phyloP scores from a whole-genome alignment of 1,140 invertebrate species.

The Drosophila rhopaloa region DNA sequence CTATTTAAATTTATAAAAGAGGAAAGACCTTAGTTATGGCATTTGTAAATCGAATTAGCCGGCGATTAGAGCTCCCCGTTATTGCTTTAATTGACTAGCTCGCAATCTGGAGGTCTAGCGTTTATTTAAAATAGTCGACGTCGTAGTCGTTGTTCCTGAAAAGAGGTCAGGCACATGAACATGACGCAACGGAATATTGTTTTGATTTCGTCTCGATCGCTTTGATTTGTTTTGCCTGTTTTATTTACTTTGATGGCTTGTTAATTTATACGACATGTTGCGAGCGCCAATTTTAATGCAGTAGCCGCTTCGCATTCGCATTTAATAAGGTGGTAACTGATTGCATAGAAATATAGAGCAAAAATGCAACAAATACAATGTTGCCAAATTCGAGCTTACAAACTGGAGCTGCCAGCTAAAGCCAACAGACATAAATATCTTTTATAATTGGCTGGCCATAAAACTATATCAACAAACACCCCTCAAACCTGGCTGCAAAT shows the following conservation, averaged over 20 bases:
- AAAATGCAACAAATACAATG: constrained; percentile 21
- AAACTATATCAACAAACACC: constrained; percentile 26
- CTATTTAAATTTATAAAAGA: not conserved
- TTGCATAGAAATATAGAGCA: not conserved
- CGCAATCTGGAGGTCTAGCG: constrained; percentile 10
- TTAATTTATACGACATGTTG: constrained; percentile 56
- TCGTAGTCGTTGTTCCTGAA: constrained; percentile 3
- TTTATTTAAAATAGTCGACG: not conserved
- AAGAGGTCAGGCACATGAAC: constrained; percentile 29
- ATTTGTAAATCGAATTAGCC: constrained; percentile 12
- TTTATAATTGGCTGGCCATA: constrained; percentile 40
- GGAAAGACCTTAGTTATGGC: constrained; percentile 1
- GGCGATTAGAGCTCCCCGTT: constrained; percentile 6
- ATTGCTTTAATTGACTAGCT: constrained; percentile 22
- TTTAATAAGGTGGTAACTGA: constrained; percentile 28
- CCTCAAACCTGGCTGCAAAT: not conserved
- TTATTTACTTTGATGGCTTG: constrained; percentile 47
- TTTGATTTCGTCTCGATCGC: constrained; percentile 15
- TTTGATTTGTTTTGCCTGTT: not conserved
- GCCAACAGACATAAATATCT: constrained; percentile 28
- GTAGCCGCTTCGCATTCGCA: constrained; percentile 11
- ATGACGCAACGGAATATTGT: constrained; percentile 36
- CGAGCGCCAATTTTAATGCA: constrained; percentile 17
- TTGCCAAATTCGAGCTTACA: constrained; percentile 35
- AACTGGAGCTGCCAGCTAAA: constrained; percentile 29